Evolutionary conservation across 1,140 invertebrate genomes (phyloP), one percentile per base, ranked within the genome.

Genomic region (Heliconius hewitsoni): DNA sequence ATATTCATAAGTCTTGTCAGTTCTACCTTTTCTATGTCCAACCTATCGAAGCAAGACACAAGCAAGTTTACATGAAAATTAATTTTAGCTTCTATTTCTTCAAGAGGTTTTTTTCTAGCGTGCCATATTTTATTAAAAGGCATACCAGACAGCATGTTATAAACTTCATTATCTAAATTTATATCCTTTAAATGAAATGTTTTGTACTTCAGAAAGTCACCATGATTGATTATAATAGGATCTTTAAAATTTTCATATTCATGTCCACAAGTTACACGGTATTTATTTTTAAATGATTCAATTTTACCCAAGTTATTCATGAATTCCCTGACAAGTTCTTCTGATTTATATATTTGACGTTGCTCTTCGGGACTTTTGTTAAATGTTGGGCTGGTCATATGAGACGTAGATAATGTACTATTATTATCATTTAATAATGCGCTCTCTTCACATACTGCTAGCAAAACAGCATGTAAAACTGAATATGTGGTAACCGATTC

Each of bases 401-500:
- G 60, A 66, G 60, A 66, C 23, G 60, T 66, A 30, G 60, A 66
- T 57, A 23, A 57, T 27, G 60, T 66, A 6, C 60, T 66, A 30
- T 13, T 66, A 23, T 66, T 66, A 66, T 86, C 72, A 82, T 82
- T 87, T 57, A 89, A 37, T 42, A 87, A 87, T n/a, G 89, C 60
- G 13, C 23, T 13, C 27, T 30, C 23, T 83, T 57, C 86, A 76
- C 84, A 87, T 39, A 95, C 85, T 76, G 93, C 90, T 75, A 86
- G 80, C 46, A 96, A 82, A 74, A 96, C 85, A 60, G 90, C 92
- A 70, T 95, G 89, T 79, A 96, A 81, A 73, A 96, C 74, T 37
- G 94, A 84, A 71, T 90, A 92, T 19, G 94, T 83, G 13, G 90
- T 90, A n/a, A 91, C 77, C 73, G 90, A 93, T 84, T 95, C 95